Evolutionary conservation across 2,888 invertebrate species (phyloP).

Genomic region (Odontocerum albicorne): DNA sequence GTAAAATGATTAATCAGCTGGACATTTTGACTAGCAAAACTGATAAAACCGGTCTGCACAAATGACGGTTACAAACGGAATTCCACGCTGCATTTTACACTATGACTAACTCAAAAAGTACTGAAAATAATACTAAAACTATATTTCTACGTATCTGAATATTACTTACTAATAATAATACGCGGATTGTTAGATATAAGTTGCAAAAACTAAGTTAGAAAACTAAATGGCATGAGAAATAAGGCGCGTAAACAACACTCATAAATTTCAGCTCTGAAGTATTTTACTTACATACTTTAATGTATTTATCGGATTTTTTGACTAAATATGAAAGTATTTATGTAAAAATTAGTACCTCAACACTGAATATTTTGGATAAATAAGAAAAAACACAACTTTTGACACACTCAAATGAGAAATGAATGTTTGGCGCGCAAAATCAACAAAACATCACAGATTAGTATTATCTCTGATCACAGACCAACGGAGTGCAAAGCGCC

Average conservation of each 20-base stretch:
- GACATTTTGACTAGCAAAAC: background rate
- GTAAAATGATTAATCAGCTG: too few species aligned
- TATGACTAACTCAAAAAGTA: too few species aligned
- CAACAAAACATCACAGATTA: background rate
- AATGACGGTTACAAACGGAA: background rate
- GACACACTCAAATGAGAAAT: background rate
- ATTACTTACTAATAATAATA: too few species aligned
- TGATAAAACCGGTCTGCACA: background rate
- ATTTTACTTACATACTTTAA: background rate
- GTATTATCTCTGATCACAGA: too few species aligned
- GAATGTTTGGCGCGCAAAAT: constrained; percentile 10
- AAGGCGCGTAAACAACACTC: background rate
- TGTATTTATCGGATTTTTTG: background rate
- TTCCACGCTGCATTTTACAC: too few species aligned
- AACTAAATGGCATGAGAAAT: too few species aligned
- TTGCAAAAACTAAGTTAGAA: too few species aligned
- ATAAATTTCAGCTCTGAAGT: background rate
- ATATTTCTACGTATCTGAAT: too few species aligned
- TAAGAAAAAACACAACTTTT: background rate
- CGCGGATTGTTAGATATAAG: too few species aligned
- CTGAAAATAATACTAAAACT: too few species aligned
- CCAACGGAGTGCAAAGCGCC: too few species aligned
- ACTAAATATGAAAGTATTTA: background rate
- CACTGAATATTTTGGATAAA: background rate
- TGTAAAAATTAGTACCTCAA: background rate